phyloP scores from a whole-genome alignment of 2,113 vertebrate species.

The Lophura nycthemera region DNA sequence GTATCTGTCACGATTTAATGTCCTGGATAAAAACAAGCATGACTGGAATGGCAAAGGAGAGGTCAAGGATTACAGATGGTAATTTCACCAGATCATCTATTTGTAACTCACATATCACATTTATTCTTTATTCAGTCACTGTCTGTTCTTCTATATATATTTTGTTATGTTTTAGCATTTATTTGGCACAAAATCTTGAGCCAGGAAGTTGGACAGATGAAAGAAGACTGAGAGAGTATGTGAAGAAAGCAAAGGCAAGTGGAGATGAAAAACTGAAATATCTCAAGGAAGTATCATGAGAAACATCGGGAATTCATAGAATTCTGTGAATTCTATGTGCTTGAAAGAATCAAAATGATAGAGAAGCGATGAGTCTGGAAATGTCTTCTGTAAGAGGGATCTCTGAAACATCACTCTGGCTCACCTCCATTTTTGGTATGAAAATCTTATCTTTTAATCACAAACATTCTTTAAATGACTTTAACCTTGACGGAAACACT shows the following conservation, averaged over 20 bases:
- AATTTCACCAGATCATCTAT: background rate
- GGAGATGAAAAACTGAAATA: background rate
- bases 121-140: background rate
- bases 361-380: background rate
- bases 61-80: background rate
- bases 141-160: background rate
- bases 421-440: background rate
- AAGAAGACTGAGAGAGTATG: background rate
- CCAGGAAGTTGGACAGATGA: background rate
- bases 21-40: background rate
- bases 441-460: background rate
- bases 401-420: background rate
- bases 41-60: background rate
- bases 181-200: background rate
- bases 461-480: background rate
- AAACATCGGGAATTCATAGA: background rate
- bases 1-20: background rate
- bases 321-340: background rate
- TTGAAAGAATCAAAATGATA: background rate
- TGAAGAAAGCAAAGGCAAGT: background rate
- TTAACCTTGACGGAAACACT: background rate
- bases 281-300: background rate
- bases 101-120: background rate
- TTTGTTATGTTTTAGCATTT: background rate
- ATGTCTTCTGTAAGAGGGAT: background rate